Conservation (phyloP, 2,888 invertebrate genomes). For the Drosophila merina region DNA sequence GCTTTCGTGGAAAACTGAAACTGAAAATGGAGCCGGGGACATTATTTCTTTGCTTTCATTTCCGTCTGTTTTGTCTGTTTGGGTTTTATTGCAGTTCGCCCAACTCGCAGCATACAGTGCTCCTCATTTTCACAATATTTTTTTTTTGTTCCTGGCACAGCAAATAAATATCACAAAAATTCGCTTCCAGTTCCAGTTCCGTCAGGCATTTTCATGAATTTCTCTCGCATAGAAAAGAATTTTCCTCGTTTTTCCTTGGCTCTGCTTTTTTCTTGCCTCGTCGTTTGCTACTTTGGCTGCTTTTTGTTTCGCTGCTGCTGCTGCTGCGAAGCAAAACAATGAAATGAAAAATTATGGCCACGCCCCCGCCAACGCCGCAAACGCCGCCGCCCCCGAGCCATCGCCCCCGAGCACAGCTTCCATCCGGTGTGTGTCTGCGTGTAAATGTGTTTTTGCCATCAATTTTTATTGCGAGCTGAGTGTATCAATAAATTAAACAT, state of each 20-base stretch:
- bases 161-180: slow-evolving; percentile 74
- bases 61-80: slow-evolving; percentile 70
- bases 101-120: slow-evolving; percentile 20
- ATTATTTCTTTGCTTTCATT: slow-evolving; percentile 74
- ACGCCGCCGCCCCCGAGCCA: neutral
- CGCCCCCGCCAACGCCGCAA: slow-evolving; percentile 10
- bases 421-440: slow-evolving; percentile 21
- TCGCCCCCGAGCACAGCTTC: no score
- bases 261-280: slow-evolving; percentile 12
- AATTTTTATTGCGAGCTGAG: slow-evolving; percentile 76
- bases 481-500: slow-evolving; percentile 78
- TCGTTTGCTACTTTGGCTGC: slow-evolving; percentile 55
- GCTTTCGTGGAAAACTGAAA: slow-evolving; percentile 20
- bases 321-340: slow-evolving; percentile 61
- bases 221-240: slow-evolving; percentile 56
- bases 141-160: slow-evolving; percentile 37
- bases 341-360: slow-evolving; percentile 77
- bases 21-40: slow-evolving; percentile 49
- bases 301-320: slow-evolving; percentile 41
- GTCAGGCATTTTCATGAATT: slow-evolving; percentile 66
- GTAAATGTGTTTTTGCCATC: slow-evolving; percentile 75
- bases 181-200: slow-evolving; percentile 73
- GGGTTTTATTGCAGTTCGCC: slow-evolving; percentile 68
- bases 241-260: slow-evolving; percentile 45
- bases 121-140: slow-evolving; percentile 5